phyloP scores from a whole-genome alignment of 2,888 invertebrate genomes.

The Monochamus alternatus region DNA sequence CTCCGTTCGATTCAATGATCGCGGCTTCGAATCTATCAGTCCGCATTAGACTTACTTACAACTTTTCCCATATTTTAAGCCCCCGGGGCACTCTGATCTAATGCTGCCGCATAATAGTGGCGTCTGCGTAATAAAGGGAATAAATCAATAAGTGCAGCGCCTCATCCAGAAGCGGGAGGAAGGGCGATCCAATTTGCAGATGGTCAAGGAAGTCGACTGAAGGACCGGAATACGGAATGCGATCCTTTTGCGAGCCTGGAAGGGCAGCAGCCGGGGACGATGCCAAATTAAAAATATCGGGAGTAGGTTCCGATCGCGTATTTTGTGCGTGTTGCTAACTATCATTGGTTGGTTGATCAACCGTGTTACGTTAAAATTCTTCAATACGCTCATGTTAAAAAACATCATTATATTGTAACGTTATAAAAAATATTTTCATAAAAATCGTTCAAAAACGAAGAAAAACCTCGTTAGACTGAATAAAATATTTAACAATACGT shows the following conservation, averaged over 20 bases:
- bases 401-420: no score
- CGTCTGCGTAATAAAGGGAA: conserved; percentile 57
- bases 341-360: no score
- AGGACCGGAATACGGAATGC: conserved; percentile 45
- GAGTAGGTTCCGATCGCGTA: not conserved
- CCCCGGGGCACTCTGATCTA: conserved; percentile 61
- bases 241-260: conserved; percentile 43
- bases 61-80: conserved; percentile 69
- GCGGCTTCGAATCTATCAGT: conserved; percentile 67
- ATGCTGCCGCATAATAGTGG: conserved; percentile 60
- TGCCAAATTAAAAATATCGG: not conserved
- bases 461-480: no score
- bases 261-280: conserved; percentile 3
- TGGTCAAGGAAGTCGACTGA: conserved; percentile 44
- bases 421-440: no score
- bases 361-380: no score
- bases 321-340: not conserved
- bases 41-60: conserved; percentile 67
- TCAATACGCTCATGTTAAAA: no score
- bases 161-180: conserved; percentile 36
- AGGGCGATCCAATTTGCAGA: conserved; percentile 47
- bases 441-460: no score
- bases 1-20: conserved; percentile 61
- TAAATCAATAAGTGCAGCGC: conserved; percentile 62
- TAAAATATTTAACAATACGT: no score